phyloP scores from a whole-genome alignment of 2,888 invertebrate species.

The Deladenus siricidicola region DNA sequence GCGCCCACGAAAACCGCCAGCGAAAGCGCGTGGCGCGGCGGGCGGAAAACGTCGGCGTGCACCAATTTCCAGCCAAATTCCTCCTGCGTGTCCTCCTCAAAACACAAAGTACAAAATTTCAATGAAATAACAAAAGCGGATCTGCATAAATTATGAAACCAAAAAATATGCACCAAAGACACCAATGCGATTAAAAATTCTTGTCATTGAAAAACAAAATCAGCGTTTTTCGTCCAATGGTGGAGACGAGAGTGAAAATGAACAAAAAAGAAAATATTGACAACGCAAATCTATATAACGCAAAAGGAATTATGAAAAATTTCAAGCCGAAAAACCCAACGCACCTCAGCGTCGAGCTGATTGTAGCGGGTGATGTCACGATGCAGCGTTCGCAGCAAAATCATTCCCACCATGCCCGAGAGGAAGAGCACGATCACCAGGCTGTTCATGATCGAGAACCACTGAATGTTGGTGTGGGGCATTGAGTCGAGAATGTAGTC shows the following conservation, averaged over 20 bases:
- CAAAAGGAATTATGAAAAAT: no score
- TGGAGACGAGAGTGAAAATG: no score
- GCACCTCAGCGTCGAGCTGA: conserved; percentile 64
- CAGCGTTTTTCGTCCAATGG: no score
- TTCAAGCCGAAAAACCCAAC: conserved; percentile 27
- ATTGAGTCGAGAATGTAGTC: conserved; percentile 96
- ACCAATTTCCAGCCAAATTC: conserved; percentile 67
- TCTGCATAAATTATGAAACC: no score
- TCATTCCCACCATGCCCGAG: conserved; percentile 99
- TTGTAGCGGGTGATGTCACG: conserved; percentile 98
- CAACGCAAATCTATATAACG: no score
- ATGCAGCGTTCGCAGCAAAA: conserved; percentile 85
- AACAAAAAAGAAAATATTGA: no score
- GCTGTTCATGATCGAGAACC: conserved; percentile 81
- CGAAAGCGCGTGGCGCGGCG: conserved; percentile 81
- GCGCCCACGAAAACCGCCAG: conserved; percentile 90
- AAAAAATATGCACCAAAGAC: no score
- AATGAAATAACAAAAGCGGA: no score
- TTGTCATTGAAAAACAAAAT: no score
- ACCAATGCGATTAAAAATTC: no score
- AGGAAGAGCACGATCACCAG: conserved; percentile 77
- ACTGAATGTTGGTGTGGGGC: conserved; percentile 66
- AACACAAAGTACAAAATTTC: no score
- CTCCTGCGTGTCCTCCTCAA: conserved; percentile 71
- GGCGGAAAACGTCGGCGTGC: conserved; percentile 64